Evolutionary conservation across 2,113 vertebrate genomes (phyloP), one percentile per base, ranked within the genome.

Genomic region (Rhabdornis inornatus): DNA sequence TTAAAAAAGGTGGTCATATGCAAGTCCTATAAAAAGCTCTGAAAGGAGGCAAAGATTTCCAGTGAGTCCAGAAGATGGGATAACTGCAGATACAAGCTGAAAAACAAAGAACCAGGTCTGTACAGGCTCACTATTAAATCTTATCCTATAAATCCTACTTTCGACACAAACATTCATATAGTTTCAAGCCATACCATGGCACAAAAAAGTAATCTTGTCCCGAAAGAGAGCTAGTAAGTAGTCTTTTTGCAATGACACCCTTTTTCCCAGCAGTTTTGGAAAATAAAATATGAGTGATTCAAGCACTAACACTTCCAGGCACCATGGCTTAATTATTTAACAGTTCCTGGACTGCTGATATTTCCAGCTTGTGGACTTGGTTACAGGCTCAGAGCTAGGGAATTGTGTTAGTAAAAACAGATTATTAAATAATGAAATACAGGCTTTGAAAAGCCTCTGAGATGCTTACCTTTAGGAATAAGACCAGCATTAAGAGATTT

Each of bases 381-480:
- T 96, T 96, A 95, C 95, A 95, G 87, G 69, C 89, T 94, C 77
- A 96, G 61, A 95, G 80, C 94, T 76, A 65, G 94, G 94, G 95
- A 97, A 93, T 92, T 93, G 55, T 95, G 89, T 92, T 92, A 95
- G 82, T 89, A 83, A 97, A 92, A 97, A 94, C 77, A 95, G 92
- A 94, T 96, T 95, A 97, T 96, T 98, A 96, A 98, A 97, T 97
- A 98, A 98, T 98, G 94, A 97, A 97, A 97, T 81, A 88, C 44
- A 94, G 96, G 61, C 91, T 96, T 94, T 95, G 93, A 97, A 97
- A 96, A 77, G 47, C 94, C 94, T 97, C 94, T 2, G 96, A 96
- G 96, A 95, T 89, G 83, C 97, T 96, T 97, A 96, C 95, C 94
- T 96, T 97, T 75, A 97, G 94, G 90, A 96, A 96, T 97, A 96